Evolutionary conservation across 2,113 vertebrate species (phyloP), one percentile per base, ranked within the genome.

Genomic region (Actenoides lindsayi): DNA sequence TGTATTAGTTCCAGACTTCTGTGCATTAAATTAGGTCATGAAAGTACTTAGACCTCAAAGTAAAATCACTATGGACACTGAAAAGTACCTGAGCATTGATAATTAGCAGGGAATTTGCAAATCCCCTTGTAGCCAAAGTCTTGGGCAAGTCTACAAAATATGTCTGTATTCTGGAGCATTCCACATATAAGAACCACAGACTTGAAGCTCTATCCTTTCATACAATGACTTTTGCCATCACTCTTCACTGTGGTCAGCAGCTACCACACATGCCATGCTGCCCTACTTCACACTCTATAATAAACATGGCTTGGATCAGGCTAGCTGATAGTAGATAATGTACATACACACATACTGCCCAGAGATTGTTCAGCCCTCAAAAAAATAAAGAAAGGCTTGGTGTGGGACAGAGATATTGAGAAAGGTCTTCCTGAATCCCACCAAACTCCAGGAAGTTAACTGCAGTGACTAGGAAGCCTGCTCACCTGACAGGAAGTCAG

Each of bases 271-370:
- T 63, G 20, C 41, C 28, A 8, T 1, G 1, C 16, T 74, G 42
- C 8, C 70, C 35, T 16, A 5, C 31, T 6, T 82, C 33, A 42
- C 30, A 39, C 4, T 24, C 50, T 23, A 6, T 16, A 16, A 51
- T 51, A 30, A 51, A 15, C 6, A 1, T 1, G 10, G 15, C 51
- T 71, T 18, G 37, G 33, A 33, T 42, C 46, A 53, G 63, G 28
- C 1, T 0, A 21, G 25, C 27, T n/a, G 33, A 19, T 53, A 46
- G 9, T 17, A 42, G n/a, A 11, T 19, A 71, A 70, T 1, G 1
- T 50, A 48, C 30, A 31, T 7, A 13, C 21, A 46, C 15, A 39
- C 5, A 31, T 9, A 33, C 11, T 33, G 8, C 54, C 16, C 30
- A 41, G 17, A 64, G 21, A 35, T 3, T 9, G 12, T 24, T 20